Evolutionary conservation across 2,888 invertebrate genomes (phyloP), one percentile per base, ranked within the genome.

Genomic region (Vesta saturnalis): DNA sequence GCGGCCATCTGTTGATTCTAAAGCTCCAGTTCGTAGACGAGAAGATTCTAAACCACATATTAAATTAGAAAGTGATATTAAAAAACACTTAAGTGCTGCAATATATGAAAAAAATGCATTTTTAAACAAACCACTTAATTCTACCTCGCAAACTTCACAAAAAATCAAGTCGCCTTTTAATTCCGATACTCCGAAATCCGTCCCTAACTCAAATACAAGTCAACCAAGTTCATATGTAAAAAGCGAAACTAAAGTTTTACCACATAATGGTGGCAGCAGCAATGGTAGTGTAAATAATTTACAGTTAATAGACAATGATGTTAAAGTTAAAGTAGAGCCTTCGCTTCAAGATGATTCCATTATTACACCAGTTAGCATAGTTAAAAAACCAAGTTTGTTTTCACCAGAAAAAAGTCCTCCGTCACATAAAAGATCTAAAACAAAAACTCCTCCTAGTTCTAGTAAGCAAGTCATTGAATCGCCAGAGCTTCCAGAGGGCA

Each of bases 401-500:
- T 91, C 91, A 1, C 91, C 91, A 0, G 90, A 90, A 70, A 89
- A 89, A 69, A 85, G 87, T 0, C 87, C 89, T 3, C 81, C 83
- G 1, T 10, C 55, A 4, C 80, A 78, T 8, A 78, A 80, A 74
- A 78, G 79, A 61, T 35, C 59, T 6, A 64, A 73, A 75, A 46
- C 71, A 14, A 71, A 76, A 55, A 70, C 77, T 15, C 75, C 78
- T 12, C 76, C 80, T 16, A 74, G 65, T 63, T 57, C 62, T 56
- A 67, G 71, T 61, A 77, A 67, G 52, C 70, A 58, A 47, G 56
- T 60, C 57, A 66, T 58, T 6, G 83, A 82, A 1, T 76, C 76
- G 2, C 81, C 84, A 15, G 66, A 70, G 62, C 43, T 56, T 16
- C 77, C 78, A 16, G 47, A 62, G 23, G 54, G 75, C 77, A 72